Evolutionary conservation across 2,888 invertebrate species (phyloP), one percentile per base, ranked within the genome.

Genomic region (Amphipoea oculea): DNA sequence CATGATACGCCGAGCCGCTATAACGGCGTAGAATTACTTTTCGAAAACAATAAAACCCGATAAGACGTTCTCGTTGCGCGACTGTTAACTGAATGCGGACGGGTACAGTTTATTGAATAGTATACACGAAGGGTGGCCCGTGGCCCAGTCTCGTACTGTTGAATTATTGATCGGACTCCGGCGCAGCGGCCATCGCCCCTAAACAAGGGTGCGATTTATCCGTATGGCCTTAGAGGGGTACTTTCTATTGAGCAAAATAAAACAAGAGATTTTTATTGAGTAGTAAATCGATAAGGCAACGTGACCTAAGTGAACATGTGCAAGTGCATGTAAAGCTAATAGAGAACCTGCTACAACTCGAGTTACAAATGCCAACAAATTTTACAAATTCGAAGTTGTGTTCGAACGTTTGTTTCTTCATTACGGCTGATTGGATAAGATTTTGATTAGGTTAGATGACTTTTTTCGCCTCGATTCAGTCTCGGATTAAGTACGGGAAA

Each of bases 1-100:
- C 96, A 97, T 97, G 92, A 92, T 95, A 94, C 93, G 93, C 88
- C 87, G 88, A 87, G 82, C 89, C 89, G 92, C 91, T 93, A 92
- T 93, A 94, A 93, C 94, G 93, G 94, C 93, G 90, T 92, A 91
- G 92, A 95, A 96, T 96, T 96, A 96, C 95, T 96, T 96, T 95
- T 91, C 89, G 87, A 94, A 94, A 96, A 96, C 96, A 93, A 96
- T 96, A 96, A 96, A 96, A 94, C 60, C 92, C 95, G 96, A 96
- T 96, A 96, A 96, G 93, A 91, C 92, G 88, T 88, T 89, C 90
- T 88, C 90, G 91, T 90, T 92, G 93, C 83, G 89, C 92, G 88
- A 86, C 83, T 85, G 90, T 88, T 81, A 84, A 92, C 92, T 92
- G 93, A 92, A 86, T 86, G 85, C 70, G 78, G 65, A 83, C 77